phyloP scores from a whole-genome alignment of 2,888 invertebrate species.

The Drosophila suboccidentalis region DNA sequence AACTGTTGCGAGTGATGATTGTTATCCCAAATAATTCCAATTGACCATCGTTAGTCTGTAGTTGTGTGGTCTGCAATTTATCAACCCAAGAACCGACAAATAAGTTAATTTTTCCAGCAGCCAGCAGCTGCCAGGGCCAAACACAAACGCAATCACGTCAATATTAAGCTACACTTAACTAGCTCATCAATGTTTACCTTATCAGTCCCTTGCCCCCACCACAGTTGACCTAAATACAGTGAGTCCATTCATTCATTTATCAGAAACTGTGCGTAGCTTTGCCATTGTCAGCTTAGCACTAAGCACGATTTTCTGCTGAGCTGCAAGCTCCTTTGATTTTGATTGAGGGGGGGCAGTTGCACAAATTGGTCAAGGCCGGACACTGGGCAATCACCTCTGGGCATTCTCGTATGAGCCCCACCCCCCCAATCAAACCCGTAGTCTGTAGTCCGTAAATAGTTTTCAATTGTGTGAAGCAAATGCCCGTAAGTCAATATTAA shows the following conservation, averaged over 20 bases:
- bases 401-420: background rate
- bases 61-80: constrained; percentile 4
- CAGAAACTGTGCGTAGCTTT: constrained; percentile 15
- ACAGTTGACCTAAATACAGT: constrained; percentile 18
- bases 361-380: constrained; percentile 49
- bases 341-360: background rate
- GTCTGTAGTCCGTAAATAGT: constrained; percentile 55
- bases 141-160: constrained; percentile 38
- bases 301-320: constrained; percentile 44
- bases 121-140: constrained; percentile 34
- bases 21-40: constrained; percentile 1
- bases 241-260: constrained; percentile 35
- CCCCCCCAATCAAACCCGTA: too few relatives aligned
- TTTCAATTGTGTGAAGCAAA: constrained; percentile 62
- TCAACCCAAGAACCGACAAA: constrained; percentile 17
- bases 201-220: constrained; percentile 5
- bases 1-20: background rate
- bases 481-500: constrained; percentile 67
- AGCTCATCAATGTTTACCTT: constrained; percentile 57
- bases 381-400: constrained; percentile 21
- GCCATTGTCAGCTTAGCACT: constrained; percentile 35
- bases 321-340: constrained; percentile 16
- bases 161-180: constrained; percentile 38
- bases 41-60: constrained; percentile 1
- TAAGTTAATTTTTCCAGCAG: constrained; percentile 21